Conservation (phyloP, 2,113 vertebrate genomes). For the Anarhynchus alexandrinus region DNA sequence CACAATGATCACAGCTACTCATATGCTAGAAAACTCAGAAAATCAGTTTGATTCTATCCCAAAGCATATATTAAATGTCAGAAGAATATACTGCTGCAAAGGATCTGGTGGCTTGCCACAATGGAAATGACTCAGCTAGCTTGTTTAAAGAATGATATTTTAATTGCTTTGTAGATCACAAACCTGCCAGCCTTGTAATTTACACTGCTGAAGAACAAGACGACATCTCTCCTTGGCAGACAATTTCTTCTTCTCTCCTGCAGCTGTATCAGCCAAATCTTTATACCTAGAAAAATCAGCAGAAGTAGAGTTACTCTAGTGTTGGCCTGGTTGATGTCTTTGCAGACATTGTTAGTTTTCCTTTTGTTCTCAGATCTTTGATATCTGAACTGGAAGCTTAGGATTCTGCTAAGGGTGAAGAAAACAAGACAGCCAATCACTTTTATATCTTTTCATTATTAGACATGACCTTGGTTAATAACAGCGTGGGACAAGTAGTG, state of each 20-base stretch:
- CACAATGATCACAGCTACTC: background rate
- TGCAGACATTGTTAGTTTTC: background rate
- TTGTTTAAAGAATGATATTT: conserved; percentile 24
- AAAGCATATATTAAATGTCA: background rate
- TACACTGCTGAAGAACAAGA: conserved; percentile 84
- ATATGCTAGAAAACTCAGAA: background rate
- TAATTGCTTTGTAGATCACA: conserved; percentile 54
- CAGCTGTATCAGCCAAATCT: conserved; percentile 77
- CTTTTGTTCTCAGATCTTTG: background rate
- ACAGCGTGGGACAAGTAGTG: background rate
- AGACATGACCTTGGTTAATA: background rate
- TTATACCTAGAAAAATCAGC: conserved; percentile 79
- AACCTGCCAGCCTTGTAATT: conserved; percentile 95
- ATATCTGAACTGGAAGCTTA: background rate
- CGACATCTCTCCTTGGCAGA: conserved; percentile 83
- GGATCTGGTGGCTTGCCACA: background rate
- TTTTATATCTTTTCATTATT: background rate
- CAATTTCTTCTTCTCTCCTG: conserved; percentile 76
- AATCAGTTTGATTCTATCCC: background rate
- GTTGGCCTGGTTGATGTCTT: background rate
- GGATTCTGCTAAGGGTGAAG: background rate
- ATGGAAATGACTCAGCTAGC: conserved; percentile 37
- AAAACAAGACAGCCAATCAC: background rate
- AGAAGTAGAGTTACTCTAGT: conserved; percentile 16
- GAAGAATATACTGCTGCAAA: background rate